Conservation (phyloP, 2,797 vertebrate genomes). For the Morelia viridis region DNA sequence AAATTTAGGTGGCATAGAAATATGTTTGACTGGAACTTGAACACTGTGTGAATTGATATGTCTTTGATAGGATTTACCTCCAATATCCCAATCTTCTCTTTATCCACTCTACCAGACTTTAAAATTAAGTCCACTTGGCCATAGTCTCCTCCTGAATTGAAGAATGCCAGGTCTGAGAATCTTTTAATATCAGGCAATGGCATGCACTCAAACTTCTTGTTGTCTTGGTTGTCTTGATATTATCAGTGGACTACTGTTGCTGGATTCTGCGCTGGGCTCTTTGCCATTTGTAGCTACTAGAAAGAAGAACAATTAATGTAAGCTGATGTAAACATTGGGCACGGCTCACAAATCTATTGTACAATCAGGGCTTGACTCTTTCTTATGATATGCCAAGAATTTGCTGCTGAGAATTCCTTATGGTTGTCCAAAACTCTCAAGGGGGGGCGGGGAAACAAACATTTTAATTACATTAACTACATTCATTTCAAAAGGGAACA, state of each 20-base stretch:
- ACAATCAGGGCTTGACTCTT: not conserved
- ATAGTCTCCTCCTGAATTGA: not conserved
- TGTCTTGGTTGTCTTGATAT: constrained; percentile 19
- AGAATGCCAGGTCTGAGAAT: not conserved
- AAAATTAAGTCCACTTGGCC: constrained; percentile 2
- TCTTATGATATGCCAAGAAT: not conserved
- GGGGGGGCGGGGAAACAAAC: accelerated
- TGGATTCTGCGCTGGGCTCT: not conserved
- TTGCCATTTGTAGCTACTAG: not conserved
- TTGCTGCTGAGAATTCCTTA: not conserved
- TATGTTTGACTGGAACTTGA: not conserved
- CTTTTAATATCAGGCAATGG: constrained; percentile 13
- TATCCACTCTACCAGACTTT: not conserved
- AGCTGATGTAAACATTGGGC: constrained; percentile 25
- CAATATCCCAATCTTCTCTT: not conserved
- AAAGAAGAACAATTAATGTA: not conserved
- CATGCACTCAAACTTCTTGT: accelerated
- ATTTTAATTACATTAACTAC: not conserved
- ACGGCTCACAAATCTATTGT: not conserved
- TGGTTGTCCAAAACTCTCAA: not conserved
- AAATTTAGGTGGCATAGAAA: not conserved
- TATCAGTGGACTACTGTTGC: constrained; percentile 11
- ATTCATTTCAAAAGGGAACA: not conserved
- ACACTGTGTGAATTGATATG: not conserved
- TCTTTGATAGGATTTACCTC: not conserved